Evolutionary conservation across 2,797 vertebrate genomes (phyloP).

Genomic region (Myotis pilosus): DNA sequence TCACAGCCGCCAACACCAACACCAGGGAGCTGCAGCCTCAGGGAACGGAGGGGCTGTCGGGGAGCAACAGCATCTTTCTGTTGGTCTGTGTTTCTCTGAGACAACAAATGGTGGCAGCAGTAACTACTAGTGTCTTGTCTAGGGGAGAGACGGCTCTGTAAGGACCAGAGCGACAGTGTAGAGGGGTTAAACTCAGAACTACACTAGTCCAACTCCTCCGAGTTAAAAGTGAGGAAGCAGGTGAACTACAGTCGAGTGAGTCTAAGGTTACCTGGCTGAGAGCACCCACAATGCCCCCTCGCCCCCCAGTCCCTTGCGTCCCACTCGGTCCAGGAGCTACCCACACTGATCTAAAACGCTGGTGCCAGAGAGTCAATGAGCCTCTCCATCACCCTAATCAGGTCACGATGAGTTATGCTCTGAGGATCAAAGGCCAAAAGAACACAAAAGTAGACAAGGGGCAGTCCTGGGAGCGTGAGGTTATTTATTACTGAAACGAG

Average conservation of each 20-base stretch:
- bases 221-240: neutral
- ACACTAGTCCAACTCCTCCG: neutral
- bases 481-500: neutral
- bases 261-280: neutral
- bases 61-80: neutral
- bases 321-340: neutral
- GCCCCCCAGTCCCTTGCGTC: neutral
- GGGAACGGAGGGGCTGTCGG: neutral
- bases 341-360: neutral
- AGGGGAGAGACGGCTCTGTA: neutral
- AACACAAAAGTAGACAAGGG: neutral
- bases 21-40: neutral
- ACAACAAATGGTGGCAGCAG: neutral
- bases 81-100: neutral
- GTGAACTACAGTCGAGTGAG: neutral
- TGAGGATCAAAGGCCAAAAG: constrained; percentile 4
- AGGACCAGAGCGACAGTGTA: neutral
- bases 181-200: neutral
- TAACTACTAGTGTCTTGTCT: rapidly evolving
- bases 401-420: neutral
- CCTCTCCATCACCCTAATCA: neutral
- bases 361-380: neutral
- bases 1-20: neutral
- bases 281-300: neutral
- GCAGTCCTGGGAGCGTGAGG: neutral